Percentiles rank a stretch among this genome's conserved stretches.
Evolutionary conservation across 2,113 vertebrate genomes (phyloP).

Genomic region (Vulpes vulpes): DNA sequence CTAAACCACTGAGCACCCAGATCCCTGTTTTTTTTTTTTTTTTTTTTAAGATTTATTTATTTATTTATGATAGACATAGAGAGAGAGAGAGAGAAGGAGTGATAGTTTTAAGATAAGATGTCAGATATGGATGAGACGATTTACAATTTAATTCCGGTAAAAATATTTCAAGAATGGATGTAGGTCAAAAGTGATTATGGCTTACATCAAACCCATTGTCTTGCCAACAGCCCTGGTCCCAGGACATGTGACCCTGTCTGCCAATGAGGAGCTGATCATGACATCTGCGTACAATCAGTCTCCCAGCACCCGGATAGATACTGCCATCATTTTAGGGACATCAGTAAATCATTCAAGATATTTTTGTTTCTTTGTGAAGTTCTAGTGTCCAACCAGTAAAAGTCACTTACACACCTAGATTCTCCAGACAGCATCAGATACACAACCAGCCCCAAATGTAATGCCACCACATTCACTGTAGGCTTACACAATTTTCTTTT

Average conservation of each 20-base stretch:
- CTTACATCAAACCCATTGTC: slow-evolving; percentile 10
- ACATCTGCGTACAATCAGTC: background rate
- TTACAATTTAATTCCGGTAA: slow-evolving; percentile 45
- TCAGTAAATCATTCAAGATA: background rate
- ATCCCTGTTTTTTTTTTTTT: too few species aligned
- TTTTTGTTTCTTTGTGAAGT: background rate
- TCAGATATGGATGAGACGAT: background rate
- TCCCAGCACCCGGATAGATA: background rate
- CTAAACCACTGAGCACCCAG: too few species aligned
- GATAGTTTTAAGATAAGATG: background rate
- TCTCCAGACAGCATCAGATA: background rate
- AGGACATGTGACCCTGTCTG: background rate
- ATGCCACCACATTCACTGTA: background rate
- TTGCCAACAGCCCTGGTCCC: background rate
- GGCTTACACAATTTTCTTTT: background rate
- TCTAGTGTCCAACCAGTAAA: background rate
- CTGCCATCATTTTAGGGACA: background rate
- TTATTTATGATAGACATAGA: too few species aligned
- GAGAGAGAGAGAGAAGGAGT: too few species aligned
- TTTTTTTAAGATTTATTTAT: too few species aligned
- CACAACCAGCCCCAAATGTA: background rate
- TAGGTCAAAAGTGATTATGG: background rate
- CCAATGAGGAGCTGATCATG: background rate
- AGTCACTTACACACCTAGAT: background rate
- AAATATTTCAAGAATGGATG: slow-evolving; percentile 34